phyloP scores from a whole-genome alignment of 2,113 vertebrate genomes.

The Entelurus aequoreus region DNA sequence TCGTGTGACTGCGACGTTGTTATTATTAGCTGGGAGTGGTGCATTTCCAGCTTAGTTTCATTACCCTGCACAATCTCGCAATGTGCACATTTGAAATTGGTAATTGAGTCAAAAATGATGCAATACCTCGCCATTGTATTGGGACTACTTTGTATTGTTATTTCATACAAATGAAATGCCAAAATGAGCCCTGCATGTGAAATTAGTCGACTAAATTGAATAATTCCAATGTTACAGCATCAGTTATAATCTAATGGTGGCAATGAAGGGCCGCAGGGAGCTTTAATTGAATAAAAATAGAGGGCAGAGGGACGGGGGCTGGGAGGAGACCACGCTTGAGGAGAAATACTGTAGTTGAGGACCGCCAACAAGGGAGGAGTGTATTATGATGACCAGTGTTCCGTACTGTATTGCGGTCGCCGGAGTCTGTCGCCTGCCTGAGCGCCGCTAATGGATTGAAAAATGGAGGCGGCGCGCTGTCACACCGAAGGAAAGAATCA shows the following conservation, averaged over 20 bases:
- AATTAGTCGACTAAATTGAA: slow-evolving; percentile 15
- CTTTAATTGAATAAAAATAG: slow-evolving; percentile 4
- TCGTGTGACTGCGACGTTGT: too few relatives aligned
- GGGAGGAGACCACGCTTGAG: not conserved
- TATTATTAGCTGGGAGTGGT: too few relatives aligned
- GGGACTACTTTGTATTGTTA: not conserved
- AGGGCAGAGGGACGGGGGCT: slow-evolving; percentile 4
- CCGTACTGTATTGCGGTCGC: slow-evolving; percentile 30
- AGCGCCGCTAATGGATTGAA: slow-evolving; percentile 49
- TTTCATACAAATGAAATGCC: not conserved
- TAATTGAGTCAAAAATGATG: too few relatives aligned
- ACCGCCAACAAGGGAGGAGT: not conserved
- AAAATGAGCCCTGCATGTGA: not conserved
- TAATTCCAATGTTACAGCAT: slow-evolving; percentile 30
- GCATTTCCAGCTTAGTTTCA: not conserved
- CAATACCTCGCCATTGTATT: not conserved
- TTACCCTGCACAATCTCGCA: not conserved
- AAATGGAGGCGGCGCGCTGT: slow-evolving; percentile 42
- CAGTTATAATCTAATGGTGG: slow-evolving; percentile 13
- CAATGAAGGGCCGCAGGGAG: not conserved
- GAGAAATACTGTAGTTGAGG: not conserved
- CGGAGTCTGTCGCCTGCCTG: slow-evolving; percentile 10
- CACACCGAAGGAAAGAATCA: slow-evolving; percentile 30
- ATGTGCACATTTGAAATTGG: not conserved
- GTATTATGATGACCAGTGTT: slow-evolving; percentile 33